These are phyloP conservation scores for Platyrinchus mystaceus DNA, from an alignment of 2,797 vertebrate genomes.

Conservation along the genomic window DNA sequence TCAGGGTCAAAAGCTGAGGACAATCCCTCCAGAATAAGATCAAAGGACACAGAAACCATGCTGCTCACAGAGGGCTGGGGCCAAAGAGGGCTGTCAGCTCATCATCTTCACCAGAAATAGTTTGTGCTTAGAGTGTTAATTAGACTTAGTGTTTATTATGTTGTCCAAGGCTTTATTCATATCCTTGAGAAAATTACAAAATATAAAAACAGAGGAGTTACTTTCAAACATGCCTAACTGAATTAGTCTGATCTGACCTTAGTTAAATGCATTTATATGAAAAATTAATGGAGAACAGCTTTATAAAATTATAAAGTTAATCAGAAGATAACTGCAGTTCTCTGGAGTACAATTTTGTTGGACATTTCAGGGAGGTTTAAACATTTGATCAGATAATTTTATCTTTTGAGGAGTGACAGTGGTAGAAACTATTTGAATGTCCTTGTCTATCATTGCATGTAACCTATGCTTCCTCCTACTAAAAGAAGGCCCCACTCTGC, in stretches of 20 bases:
- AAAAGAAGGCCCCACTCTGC: not conserved
- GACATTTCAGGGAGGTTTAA: not conserved
- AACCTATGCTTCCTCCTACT: not conserved
- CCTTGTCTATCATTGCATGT: accelerated
- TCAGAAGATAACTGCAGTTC: not conserved
- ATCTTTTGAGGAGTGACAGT: not conserved
- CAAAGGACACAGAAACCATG: not conserved
- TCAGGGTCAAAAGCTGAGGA: not conserved
- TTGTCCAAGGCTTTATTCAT: not conserved
- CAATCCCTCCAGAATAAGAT: not conserved
- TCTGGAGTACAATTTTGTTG: not conserved
- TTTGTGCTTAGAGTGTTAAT: not conserved
- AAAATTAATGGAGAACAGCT: not conserved
- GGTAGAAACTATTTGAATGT: not conserved
- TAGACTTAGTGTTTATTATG: not conserved
- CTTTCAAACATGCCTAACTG: not conserved
- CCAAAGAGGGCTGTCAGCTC: not conserved
- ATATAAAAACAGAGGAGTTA: not conserved
- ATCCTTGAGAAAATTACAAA: not conserved
- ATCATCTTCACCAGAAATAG: not conserved
- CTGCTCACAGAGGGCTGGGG: not conserved
- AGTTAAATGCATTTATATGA: not conserved
- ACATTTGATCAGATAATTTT: not conserved
- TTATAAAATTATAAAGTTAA: not conserved
- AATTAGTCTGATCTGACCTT: not conserved